Evolutionary conservation across 2,797 vertebrate species (phyloP).

Genomic region (Cyprinella venusta): DNA sequence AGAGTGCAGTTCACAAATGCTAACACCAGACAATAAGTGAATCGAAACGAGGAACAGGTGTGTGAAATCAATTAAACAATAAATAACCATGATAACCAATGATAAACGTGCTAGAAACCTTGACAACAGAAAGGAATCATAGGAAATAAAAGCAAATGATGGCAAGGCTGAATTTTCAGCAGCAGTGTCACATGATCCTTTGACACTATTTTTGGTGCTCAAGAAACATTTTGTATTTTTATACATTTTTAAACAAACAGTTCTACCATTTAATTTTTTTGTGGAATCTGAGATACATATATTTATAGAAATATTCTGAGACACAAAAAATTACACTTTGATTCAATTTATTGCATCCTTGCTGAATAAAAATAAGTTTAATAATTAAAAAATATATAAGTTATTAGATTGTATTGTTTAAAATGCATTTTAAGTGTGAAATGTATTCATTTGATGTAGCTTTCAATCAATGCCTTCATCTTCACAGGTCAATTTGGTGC

Average conservation of each 20-base stretch:
- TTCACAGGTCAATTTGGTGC: constrained; percentile 90
- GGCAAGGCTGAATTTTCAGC: no score
- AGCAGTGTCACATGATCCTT: no score
- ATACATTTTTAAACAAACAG: background rate
- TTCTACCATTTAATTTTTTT: background rate
- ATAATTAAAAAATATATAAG: no score
- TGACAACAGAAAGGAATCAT: background rate
- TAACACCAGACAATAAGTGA: background rate
- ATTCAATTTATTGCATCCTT: background rate
- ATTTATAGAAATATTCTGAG: background rate
- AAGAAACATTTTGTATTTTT: background rate
- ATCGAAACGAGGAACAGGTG: background rate
- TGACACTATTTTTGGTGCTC: no score
- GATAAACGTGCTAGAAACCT: background rate
- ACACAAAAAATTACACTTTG: background rate
- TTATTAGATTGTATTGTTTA: background rate
- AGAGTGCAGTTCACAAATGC: background rate
- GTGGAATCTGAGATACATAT: background rate
- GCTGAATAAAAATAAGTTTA: background rate
- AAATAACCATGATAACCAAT: background rate
- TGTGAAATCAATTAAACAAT: background rate
- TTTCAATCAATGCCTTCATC: background rate
- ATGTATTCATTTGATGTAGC: background rate
- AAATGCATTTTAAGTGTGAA: background rate
- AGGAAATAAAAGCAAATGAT: no score